These are phyloP conservation scores for Clarias magur DNA, from an alignment of 2,113 vertebrate genomes.

Conservation along the genomic window DNA sequence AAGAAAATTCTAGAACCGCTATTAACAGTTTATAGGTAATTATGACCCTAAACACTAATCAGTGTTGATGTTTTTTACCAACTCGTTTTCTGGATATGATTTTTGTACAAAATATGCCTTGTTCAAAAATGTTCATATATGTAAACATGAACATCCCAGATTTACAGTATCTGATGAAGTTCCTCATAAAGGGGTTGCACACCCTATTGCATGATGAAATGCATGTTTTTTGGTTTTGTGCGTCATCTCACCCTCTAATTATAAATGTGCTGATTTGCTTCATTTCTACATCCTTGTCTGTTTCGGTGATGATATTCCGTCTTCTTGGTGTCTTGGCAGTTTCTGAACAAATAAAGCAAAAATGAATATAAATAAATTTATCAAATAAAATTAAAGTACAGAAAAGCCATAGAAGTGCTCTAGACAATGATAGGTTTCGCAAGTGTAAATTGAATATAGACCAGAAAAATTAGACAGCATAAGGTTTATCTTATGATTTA, in stretches of 20 bases:
- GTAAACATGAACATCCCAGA: not conserved
- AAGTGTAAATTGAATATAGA: not conserved
- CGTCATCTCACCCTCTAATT: not conserved
- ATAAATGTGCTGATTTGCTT: not conserved
- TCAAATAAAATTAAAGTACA: not conserved
- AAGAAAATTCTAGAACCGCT: not conserved
- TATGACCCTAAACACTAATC: not conserved
- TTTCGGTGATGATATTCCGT: conserved; percentile 43
- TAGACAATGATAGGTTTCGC: not conserved
- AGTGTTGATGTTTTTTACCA: not conserved
- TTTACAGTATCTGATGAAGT: not conserved
- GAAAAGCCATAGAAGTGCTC: not conserved
- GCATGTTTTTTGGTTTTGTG: not conserved
- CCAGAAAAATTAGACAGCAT: not conserved
- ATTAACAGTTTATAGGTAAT: not conserved
- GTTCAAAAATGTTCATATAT: not conserved
- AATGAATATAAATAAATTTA: conserved; percentile 10
- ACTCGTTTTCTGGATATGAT: not conserved
- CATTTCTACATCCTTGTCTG: conserved; percentile 53
- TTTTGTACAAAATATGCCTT: not conserved
- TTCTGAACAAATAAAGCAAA: conserved; percentile 55
- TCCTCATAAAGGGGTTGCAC: not conserved
- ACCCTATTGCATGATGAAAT: not conserved
- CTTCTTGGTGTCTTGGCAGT: conserved; percentile 48
- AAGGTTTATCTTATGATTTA: not conserved